A percentile compares a stretch with the other conserved stretches of the same genome.
Evolutionary conservation across 2,888 invertebrate genomes (phyloP).

Genomic region (Scaeva pyrastri): DNA sequence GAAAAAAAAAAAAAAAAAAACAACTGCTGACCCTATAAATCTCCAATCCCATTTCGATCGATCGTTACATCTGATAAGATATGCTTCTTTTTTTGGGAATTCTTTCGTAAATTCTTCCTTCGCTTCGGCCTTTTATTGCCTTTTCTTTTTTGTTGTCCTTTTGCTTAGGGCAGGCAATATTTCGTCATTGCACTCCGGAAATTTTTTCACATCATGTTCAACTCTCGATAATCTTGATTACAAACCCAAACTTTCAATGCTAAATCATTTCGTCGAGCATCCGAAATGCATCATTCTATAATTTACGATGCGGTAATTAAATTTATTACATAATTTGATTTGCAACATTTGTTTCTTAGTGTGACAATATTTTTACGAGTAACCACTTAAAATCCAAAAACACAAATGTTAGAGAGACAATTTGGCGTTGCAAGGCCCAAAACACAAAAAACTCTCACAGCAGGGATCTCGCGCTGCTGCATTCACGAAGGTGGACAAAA

Average conservation of each 20-base stretch:
- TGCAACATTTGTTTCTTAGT: slow-evolving; percentile 63
- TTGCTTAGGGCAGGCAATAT: slow-evolving; percentile 43
- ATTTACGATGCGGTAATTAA: slow-evolving; percentile 77
- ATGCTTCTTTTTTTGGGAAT: slow-evolving; percentile 37
- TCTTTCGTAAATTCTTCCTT: slow-evolving; percentile 46
- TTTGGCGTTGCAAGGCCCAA: slow-evolving; percentile 20
- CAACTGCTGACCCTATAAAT: slow-evolving; percentile 67
- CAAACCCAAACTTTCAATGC: neutral
- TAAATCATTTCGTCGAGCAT: slow-evolving; percentile 24
- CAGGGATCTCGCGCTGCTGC: slow-evolving; percentile 56
- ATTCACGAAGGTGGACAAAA: slow-evolving; percentile 30
- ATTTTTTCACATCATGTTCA: slow-evolving; percentile 30
- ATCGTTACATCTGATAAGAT: slow-evolving; percentile 62
- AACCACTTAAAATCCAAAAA: slow-evolving; percentile 21
- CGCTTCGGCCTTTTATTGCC: neutral
- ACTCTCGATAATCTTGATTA: slow-evolving; percentile 54
- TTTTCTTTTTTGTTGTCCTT: neutral
- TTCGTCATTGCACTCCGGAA: slow-evolving; percentile 63
- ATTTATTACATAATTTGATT: slow-evolving; percentile 76
- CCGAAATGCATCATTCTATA: slow-evolving; percentile 51
- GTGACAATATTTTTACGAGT: slow-evolving; percentile 57
- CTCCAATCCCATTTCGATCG: slow-evolving; percentile 65
- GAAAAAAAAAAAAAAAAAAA: slow-evolving; percentile 17
- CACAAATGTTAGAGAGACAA: slow-evolving; percentile 18
- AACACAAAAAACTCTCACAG: slow-evolving; percentile 39